phyloP scores from a whole-genome alignment of 2,113 vertebrate genomes.

The Corvus cornix region DNA sequence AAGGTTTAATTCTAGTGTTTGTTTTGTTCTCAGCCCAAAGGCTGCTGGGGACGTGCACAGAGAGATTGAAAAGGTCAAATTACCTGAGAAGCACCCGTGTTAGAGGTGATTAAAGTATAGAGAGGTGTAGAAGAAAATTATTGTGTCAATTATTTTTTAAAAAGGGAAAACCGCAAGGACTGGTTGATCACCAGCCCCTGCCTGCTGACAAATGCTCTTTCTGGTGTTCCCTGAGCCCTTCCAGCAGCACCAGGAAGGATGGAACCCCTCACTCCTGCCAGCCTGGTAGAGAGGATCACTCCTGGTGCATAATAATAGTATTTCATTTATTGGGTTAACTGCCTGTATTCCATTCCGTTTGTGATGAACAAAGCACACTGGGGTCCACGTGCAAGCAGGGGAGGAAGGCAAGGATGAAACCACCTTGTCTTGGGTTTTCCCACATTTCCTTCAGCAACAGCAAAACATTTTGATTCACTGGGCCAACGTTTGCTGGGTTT shows the following conservation, averaged over 20 bases:
- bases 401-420: neutral
- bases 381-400: neutral
- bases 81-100: fast-evolving
- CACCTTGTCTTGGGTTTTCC: neutral
- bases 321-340: neutral
- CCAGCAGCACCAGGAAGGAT: neutral
- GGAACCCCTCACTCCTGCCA: neutral
- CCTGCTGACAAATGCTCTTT: neutral
- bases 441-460: neutral
- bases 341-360: neutral
- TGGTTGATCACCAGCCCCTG: neutral
- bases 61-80: neutral
- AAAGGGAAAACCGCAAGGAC: neutral
- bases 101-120: neutral
- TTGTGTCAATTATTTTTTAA: neutral
- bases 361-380: neutral
- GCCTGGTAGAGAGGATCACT: neutral
- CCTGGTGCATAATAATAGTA: neutral
- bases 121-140: neutral
- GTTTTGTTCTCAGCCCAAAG: neutral
- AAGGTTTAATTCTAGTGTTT: neutral
- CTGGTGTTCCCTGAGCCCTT: neutral
- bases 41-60: neutral
- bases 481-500: neutral
- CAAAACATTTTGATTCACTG: neutral